A percentile compares a stretch with the other conserved stretches of the same genome.
Evolutionary conservation across 1,140 invertebrate genomes (phyloP).

Genomic region (Sesamia nonagrioides): DNA sequence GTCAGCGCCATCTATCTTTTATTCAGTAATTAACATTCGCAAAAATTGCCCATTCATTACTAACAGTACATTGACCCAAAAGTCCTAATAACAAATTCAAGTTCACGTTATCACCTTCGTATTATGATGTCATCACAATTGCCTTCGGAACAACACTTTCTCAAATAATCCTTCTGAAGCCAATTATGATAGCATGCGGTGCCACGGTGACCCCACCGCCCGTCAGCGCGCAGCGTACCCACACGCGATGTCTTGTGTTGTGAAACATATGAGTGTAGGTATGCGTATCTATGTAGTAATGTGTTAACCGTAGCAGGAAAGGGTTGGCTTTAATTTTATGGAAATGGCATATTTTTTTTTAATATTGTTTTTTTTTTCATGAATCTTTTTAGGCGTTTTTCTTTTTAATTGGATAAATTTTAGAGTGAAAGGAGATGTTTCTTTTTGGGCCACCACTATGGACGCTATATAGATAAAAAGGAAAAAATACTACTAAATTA

Average conservation of each 20-base stretch:
- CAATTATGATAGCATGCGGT: constrained; percentile 52
- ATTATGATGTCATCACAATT: constrained; percentile 42
- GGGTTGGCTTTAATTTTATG: not conserved
- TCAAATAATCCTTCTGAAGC: constrained; percentile 52
- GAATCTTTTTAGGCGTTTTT: too few species aligned
- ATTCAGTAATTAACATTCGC: not conserved
- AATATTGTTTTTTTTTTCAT: not conserved
- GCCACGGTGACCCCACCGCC: constrained; percentile 48
- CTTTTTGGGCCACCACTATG: too few species aligned
- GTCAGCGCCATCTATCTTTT: too few species aligned
- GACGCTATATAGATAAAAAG: too few species aligned
- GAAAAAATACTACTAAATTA: too few species aligned
- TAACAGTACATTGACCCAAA: constrained; percentile 31
- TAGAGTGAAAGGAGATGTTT: too few species aligned
- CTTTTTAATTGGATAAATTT: too few species aligned
- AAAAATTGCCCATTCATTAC: not conserved
- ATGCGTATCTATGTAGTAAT: constrained; percentile 18
- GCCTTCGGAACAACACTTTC: constrained; percentile 54
- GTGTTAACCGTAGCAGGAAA: not conserved
- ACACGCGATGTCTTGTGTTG: constrained; percentile 46
- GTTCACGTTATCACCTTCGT: constrained; percentile 15
- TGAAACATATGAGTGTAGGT: constrained; percentile 20
- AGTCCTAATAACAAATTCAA: not conserved
- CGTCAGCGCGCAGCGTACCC: not conserved
- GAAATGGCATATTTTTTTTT: not conserved